phyloP scores from a whole-genome alignment of 2,888 invertebrate species.

The Macrosiphum euphorbiae region DNA sequence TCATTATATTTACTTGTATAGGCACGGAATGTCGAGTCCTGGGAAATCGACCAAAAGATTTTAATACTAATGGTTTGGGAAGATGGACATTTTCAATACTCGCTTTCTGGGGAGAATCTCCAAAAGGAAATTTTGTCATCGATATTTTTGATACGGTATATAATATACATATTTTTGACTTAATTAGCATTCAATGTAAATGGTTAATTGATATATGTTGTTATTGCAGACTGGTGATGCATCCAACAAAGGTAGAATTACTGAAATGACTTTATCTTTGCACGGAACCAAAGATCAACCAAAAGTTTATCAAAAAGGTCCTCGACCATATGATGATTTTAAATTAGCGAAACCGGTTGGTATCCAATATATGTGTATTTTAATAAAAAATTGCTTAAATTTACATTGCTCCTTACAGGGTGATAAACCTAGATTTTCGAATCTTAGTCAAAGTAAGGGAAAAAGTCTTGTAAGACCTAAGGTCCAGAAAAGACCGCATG shows the following conservation, averaged over 20 bases:
- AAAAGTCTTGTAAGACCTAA: neutral
- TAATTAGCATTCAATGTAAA: neutral
- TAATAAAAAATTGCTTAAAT: neutral
- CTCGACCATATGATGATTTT: slow-evolving; percentile 57
- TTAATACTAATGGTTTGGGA: slow-evolving; percentile 77
- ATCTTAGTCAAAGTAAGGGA: neutral
- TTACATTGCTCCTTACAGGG: neutral
- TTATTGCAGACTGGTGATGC: slow-evolving; percentile 39
- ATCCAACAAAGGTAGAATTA: slow-evolving; percentile 48
- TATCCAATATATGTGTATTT: neutral
- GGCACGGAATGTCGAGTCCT: slow-evolving; percentile 81
- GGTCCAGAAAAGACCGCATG: neutral
- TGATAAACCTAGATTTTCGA: neutral
- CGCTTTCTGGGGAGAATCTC: slow-evolving; percentile 90
- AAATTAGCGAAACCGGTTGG: slow-evolving; percentile 30
- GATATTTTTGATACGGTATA: slow-evolving; percentile 72
- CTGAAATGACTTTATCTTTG: slow-evolving; percentile 56
- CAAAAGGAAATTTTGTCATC: slow-evolving; percentile 80
- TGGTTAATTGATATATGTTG: neutral
- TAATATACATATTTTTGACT: slow-evolving; percentile 49
- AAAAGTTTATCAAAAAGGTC: slow-evolving; percentile 45
- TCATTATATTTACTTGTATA: slow-evolving; percentile 69
- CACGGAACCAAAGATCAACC: slow-evolving; percentile 65
- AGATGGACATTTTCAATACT: slow-evolving; percentile 92
- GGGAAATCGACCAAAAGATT: slow-evolving; percentile 79